These are phyloP conservation scores for Potamarius usumacintae DNA, from an alignment of 2,113 vertebrate species.

Conservation along the genomic window DNA sequence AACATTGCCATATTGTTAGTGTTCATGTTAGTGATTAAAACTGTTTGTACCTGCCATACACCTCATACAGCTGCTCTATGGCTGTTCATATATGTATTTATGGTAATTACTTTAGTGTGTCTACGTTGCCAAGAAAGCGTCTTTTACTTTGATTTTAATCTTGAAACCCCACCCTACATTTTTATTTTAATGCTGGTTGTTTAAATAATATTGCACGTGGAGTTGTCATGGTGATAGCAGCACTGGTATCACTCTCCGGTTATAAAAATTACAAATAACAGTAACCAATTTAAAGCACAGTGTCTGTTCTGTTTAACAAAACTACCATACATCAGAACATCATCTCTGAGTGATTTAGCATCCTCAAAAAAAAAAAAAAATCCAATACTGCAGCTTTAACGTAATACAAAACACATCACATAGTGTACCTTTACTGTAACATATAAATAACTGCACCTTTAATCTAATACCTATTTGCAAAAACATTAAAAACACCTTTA, in stretches of 20 bases:
- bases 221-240: background rate
- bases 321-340: no score
- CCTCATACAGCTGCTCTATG: background rate
- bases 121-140: background rate
- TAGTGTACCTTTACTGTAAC: background rate
- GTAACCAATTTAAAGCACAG: no score
- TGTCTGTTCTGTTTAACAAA: no score
- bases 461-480: background rate
- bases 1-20: background rate
- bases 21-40: background rate
- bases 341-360: no score
- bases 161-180: background rate
- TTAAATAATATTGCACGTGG: background rate
- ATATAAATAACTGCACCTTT: background rate
- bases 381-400: no score
- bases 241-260: background rate
- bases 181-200: background rate
- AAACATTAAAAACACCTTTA: background rate
- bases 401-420: no score
- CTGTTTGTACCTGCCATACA: background rate
- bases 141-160: background rate
- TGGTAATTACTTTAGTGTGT: background rate
- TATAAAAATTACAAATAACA: background rate
- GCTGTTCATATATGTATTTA: background rate
- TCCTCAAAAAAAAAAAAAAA: no score